A percentile compares a stretch with the other conserved stretches of the same genome.
Evolutionary conservation across 2,888 invertebrate species (phyloP).

Genomic region (Nymphalis urticae): DNA sequence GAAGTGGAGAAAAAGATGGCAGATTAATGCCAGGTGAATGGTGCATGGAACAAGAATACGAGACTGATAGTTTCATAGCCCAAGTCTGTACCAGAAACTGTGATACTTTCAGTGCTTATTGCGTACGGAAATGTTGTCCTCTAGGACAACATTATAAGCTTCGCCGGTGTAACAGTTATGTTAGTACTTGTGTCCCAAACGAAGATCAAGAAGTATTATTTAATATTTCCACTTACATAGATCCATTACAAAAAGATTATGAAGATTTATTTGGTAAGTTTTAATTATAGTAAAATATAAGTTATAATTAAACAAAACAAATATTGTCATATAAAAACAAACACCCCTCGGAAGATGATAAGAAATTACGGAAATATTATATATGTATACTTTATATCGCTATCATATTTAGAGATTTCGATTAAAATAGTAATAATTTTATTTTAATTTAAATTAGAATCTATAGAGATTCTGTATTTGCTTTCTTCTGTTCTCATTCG

Average conservation of each 20-base stretch:
- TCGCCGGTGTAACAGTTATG: constrained; percentile 53
- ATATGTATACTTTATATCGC: too few relatives aligned
- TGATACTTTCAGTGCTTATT: constrained; percentile 59
- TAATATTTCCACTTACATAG: constrained; percentile 59
- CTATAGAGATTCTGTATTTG: too few relatives aligned
- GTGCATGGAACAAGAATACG: constrained; percentile 66
- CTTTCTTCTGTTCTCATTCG: too few relatives aligned
- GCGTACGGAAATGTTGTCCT: constrained; percentile 80
- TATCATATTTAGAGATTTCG: too few relatives aligned
- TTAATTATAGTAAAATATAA: too few relatives aligned
- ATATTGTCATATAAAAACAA: too few relatives aligned
- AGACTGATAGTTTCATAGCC: constrained; percentile 51
- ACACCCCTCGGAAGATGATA: too few relatives aligned
- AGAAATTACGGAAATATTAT: too few relatives aligned
- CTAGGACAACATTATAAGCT: constrained; percentile 74
- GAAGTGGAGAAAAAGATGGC: constrained; percentile 43
- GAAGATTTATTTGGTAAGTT: constrained; percentile 55
- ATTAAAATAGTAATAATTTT: too few relatives aligned
- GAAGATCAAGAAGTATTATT: constrained; percentile 54
- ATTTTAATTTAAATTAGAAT: too few relatives aligned
- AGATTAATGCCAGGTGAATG: constrained; percentile 60
- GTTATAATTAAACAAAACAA: too few relatives aligned
- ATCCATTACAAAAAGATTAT: constrained; percentile 50
- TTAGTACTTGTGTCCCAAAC: constrained; percentile 61
- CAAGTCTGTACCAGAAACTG: constrained; percentile 65